A percentile compares a stretch with the other conserved stretches of the same genome.
Evolutionary conservation across 2,888 invertebrate genomes (phyloP).

Genomic region (Sesamia inferens): DNA sequence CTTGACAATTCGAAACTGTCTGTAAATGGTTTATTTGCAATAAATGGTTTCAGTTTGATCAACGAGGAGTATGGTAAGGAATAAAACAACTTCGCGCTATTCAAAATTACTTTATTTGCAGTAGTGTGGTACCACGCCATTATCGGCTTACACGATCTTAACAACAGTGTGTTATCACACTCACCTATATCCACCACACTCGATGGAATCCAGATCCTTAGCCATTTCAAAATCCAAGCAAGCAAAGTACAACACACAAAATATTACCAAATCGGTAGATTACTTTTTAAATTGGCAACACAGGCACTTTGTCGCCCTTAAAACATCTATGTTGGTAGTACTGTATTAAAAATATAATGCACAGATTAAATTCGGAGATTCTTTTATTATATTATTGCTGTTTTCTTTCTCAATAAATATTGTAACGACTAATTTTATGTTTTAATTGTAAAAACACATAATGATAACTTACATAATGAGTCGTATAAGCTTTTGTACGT

Average conservation of each 20-base stretch:
- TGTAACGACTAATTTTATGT: conserved; percentile 22
- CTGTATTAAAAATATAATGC: conserved; percentile 62
- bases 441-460: conserved; percentile 31
- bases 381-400: conserved; percentile 53
- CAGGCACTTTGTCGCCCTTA: conserved; percentile 44
- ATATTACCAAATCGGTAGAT: conserved; percentile 56
- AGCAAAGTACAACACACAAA: conserved; percentile 63
- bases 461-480: conserved; percentile 1
- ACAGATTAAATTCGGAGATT: conserved; percentile 60
- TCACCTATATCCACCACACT: conserved; percentile 27
- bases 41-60: no score
- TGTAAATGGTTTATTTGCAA: no score
- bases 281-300: conserved; percentile 47
- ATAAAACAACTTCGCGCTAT: conserved; percentile 69
- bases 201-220: conserved; percentile 36
- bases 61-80: conserved; percentile 9
- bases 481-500: conserved; percentile 25
- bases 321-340: conserved; percentile 44
- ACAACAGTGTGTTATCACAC: conserved; percentile 24
- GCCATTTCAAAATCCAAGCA: conserved; percentile 54
- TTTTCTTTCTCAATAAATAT: conserved; percentile 7
- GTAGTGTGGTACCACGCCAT: conserved; percentile 71
- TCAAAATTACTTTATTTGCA: conserved; percentile 79
- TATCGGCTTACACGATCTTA: conserved; percentile 30
- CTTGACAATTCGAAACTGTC: no score